Evolutionary conservation across 2,888 invertebrate genomes (phyloP), one percentile per base, ranked within the genome.

Genomic region (Melanargia galathea): DNA sequence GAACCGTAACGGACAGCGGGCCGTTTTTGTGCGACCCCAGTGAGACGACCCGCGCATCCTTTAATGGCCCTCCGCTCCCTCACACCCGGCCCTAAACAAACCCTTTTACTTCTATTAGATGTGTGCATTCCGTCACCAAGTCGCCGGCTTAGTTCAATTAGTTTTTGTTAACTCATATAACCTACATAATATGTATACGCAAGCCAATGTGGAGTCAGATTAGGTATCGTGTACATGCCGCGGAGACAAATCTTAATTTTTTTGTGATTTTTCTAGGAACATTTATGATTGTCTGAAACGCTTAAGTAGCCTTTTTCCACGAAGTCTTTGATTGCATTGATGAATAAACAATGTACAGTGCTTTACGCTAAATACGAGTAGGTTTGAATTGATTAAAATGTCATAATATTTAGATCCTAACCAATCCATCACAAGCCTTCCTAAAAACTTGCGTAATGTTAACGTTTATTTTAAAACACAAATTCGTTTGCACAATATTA

Each of bases 1-100:
- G 77, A 81, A 81, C 81, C 84, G 85, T 84, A 82, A 84, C 84
- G 82, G 86, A 84, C 86, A 83, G 79, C 79, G 81, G 79, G 72
- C 79, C 78, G 86, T 86, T 87, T 89, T 89, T 87, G 85, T 81
- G 77, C 81, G 75, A 73, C 78, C 82, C 74, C 72, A 78, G 82
- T 81, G 83, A 85, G 82, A 82, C 79, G 81, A 81, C 81, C 81
- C 84, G 79, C 83, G 82, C 77, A 76, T 83, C 82, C 82, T 84
- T 81, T 87, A 86, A 87, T 87, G 87, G 84, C 81, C 77, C 73
- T 71, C 67, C 55, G 58, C 74, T 72, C 73, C 78, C 65, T 60
- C 61, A 57, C 66, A 33, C 67, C 62, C 54, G n/a, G 57, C 63
- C 61, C 67, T 59, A 66, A 66, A 60, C 58, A 70, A 63, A 68